Percentiles rank a stretch among this genome's conserved stretches.
These are phyloP conservation scores for Tiliacea aurago DNA, from an alignment of 2,888 invertebrate species.

Conservation along the genomic window DNA sequence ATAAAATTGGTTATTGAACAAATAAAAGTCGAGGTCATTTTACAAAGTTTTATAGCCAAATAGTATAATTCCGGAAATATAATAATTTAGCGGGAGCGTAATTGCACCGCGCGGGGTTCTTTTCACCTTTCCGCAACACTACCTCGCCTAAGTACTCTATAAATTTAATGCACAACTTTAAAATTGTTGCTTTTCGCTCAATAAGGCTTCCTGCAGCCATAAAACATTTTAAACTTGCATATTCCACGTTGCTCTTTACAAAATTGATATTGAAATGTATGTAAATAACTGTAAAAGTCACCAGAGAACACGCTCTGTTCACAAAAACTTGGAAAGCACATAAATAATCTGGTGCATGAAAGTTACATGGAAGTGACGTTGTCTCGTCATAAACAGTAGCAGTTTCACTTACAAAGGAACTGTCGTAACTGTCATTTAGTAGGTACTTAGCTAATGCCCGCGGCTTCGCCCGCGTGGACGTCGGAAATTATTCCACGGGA, in stretches of 20 bases:
- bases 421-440: not conserved
- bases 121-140: slow-evolving; percentile 57
- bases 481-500: no score
- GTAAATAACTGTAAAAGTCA: slow-evolving; percentile 27
- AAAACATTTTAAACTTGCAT: slow-evolving; percentile 28
- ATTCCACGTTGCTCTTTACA: slow-evolving; percentile 34
- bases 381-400: not conserved
- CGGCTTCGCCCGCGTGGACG: no score
- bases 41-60: slow-evolving; percentile 14
- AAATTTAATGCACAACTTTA: slow-evolving; percentile 56
- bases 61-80: slow-evolving; percentile 17
- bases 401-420: not conserved
- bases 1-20: slow-evolving; percentile 23
- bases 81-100: slow-evolving; percentile 42
- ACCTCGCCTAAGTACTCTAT: slow-evolving; percentile 41
- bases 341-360: slow-evolving; percentile 44
- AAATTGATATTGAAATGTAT: slow-evolving; percentile 37
- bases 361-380: slow-evolving; percentile 25
- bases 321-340: slow-evolving; percentile 18
- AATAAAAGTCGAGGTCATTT: slow-evolving; percentile 24
- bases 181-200: slow-evolving; percentile 55
- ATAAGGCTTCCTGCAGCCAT: slow-evolving; percentile 39
- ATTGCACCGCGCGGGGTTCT: slow-evolving; percentile 47
- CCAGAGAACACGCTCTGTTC: not conserved
- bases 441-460: no score